Base-by-base conservation (phyloP, 1,140 invertebrate species). In the Sycophaga agraensis region DNA sequence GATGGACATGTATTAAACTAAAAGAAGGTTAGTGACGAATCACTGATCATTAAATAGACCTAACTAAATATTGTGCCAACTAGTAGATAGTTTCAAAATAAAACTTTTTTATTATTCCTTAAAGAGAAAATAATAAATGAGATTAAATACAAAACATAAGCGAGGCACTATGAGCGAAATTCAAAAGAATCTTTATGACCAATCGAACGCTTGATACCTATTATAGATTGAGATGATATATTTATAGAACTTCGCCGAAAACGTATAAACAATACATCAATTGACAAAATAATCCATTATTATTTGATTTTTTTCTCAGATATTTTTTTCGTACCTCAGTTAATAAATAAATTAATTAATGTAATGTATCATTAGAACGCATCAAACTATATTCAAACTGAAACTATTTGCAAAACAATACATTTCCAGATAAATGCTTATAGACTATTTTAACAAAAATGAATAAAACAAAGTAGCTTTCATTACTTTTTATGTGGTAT, bases 41-140 rank as follows among this genome's bases (percentile, higher is more conserved):
- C 35, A 54, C 31, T 16, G 22, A 57, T 42, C 17, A 43, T 43
- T 9, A 49, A 43, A 56, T 49, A 58, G 35, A 49, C 26, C n/a
- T 58, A 63, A 62, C 26, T 40, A 55, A 56, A 50, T 63, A 63
- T 40, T 63, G 60, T 63, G 60, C 60, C 60, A 63, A 63, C 43
- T 63, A 63, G 16, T 63, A 43, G 37, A 50, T 57, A 63, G 46
- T 40, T 42, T 57, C 21, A 42, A 48, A 50, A 28, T 43, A 42
- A 57, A 63, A 40, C 59, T 63, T 63, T 63, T 56, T 63, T 63
- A 56, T 63, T 51, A 50, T 57, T 5, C 8, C 22, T 17, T 6
- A 17, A 43, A 26, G n/a, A 2, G 31, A 55, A 31, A 40, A 56
- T 17, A 55, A 59, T 45, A 45, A 46, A 39, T n/a, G n/a, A 55